Conservation (phyloP, 2,888 invertebrate genomes). For the Epinotia brunnichana region DNA sequence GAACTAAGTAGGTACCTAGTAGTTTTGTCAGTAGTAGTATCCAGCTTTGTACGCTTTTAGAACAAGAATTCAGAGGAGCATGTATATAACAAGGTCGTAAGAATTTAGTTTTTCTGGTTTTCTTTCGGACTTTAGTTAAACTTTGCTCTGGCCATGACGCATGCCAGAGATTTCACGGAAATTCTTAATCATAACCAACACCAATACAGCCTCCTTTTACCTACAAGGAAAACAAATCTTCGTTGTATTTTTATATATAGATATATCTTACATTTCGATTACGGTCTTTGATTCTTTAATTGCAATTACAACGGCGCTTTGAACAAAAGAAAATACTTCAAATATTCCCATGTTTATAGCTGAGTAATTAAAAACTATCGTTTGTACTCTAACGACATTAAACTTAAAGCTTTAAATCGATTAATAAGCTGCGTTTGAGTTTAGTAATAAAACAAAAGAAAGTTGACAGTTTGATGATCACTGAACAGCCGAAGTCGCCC, state of each 20-base stretch:
- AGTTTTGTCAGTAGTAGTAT: not conserved
- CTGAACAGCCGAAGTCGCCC: not conserved
- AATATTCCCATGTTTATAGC: not conserved
- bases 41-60: not conserved
- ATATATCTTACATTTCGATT: constrained; percentile 18
- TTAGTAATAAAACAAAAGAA: not conserved
- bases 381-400: not conserved
- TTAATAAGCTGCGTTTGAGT: not conserved
- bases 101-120: not conserved
- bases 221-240: constrained; percentile 28
- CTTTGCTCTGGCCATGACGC: constrained; percentile 21
- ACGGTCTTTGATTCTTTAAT: constrained; percentile 52
- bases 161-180: constrained; percentile 28
- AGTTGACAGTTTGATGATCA: not conserved
- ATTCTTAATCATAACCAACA: constrained; percentile 26
- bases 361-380: not conserved
- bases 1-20: too few relatives aligned
- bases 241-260: constrained; percentile 8
- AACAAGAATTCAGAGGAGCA: not conserved
- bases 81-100: not conserved
- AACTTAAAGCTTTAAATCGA: not conserved
- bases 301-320: constrained; percentile 57
- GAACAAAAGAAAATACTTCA: constrained; percentile 53
- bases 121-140: not conserved
- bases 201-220: constrained; percentile 24